These are phyloP conservation scores for Zhuqinia jingwanae DNA, from an alignment of 2,888 invertebrate genomes.

Conservation along the genomic window DNA sequence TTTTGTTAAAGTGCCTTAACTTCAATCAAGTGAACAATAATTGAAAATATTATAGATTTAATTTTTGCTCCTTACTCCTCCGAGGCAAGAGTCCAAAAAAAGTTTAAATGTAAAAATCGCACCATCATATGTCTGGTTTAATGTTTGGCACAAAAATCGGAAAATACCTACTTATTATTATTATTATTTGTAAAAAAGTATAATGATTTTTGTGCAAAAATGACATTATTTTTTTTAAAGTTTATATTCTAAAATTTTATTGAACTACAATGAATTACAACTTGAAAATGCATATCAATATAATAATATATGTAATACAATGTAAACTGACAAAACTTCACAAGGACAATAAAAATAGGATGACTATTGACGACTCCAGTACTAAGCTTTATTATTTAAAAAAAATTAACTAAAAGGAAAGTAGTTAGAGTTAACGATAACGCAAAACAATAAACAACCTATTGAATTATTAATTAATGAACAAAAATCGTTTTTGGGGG, in stretches of 20 bases:
- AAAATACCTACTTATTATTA: slow-evolving; percentile 5
- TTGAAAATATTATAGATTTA: slow-evolving; percentile 5
- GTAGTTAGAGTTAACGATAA: slow-evolving; percentile 16
- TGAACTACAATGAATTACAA: slow-evolving; percentile 11
- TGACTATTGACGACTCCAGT: slow-evolving; percentile 14
- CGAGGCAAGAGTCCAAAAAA: slow-evolving; percentile 55
- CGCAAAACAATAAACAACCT: slow-evolving; percentile 4
- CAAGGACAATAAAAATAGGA: slow-evolving; percentile 32
- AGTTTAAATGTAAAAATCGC: neutral
- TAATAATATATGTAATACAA: too few species aligned
- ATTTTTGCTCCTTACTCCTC: too few species aligned
- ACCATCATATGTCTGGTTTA: slow-evolving; percentile 56
- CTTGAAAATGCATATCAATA: neutral
- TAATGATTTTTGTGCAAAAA: slow-evolving; percentile 16
- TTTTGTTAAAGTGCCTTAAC: slow-evolving; percentile 29
- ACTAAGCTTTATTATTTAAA: neutral
- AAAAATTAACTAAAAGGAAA: neutral
- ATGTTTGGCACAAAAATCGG: slow-evolving; percentile 48
- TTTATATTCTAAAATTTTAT: slow-evolving; percentile 15
- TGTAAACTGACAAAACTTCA: slow-evolving; percentile 22
- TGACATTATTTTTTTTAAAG: neutral
- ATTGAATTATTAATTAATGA: neutral
- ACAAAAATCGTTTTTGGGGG: slow-evolving; percentile 22
- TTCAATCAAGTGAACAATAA: slow-evolving; percentile 3
- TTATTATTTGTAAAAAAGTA: neutral